Base-by-base conservation (phyloP, 1,140 invertebrate species). In the Scylla paramamosain region DNA sequence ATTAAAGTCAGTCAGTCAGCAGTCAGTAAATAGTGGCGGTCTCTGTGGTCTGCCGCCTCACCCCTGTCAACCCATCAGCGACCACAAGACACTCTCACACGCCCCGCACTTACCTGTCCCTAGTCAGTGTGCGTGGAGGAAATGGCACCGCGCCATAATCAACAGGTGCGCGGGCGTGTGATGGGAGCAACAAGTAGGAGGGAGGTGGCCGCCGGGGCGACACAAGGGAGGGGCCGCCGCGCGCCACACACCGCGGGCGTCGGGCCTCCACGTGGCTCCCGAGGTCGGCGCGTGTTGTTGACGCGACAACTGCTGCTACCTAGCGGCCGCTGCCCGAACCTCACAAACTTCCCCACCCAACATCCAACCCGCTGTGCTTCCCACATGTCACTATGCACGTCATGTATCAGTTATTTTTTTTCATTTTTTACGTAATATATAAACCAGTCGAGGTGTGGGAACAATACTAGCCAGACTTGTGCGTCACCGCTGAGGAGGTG, bases 201-300 rank as follows among this genome's bases (percentile, higher is more conserved):
- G 67, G 67, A 25, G 67, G 67, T 20, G 67, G 67, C 67, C 67
- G 25, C 12, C 25, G 67, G 67, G 67, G 67, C 67, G 67, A 77
- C 67, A n/a, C 67, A 77, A 77, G 67, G 86, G 86, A 32, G 45
- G 86, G 31, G 45, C 31, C 12, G 86, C 32, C 86, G 86, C 45
- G 86, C 86, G 32, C 32, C 86, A 46, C 31, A 46, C 31, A 46
- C 45, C 32, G 45, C 32, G 86, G 86, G 45, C 86, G 86, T 46
- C 31, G 32, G 86, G 86, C 29, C 86, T 88, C 86, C 86, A 88
- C 86, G 86, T 88, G 86, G 86, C 86, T 39, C 67, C 67, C 32
- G 86, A 32, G 31, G 31, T 20, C 86, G 86, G 31, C 86, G 86
- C 86, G 86, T 88, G 86, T 88, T 88, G 86, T 88, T 32, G 86